Percentiles rank a stretch among this genome's conserved stretches.
phyloP scores from a whole-genome alignment of 2,113 vertebrate genomes.

The Otis tarda region DNA sequence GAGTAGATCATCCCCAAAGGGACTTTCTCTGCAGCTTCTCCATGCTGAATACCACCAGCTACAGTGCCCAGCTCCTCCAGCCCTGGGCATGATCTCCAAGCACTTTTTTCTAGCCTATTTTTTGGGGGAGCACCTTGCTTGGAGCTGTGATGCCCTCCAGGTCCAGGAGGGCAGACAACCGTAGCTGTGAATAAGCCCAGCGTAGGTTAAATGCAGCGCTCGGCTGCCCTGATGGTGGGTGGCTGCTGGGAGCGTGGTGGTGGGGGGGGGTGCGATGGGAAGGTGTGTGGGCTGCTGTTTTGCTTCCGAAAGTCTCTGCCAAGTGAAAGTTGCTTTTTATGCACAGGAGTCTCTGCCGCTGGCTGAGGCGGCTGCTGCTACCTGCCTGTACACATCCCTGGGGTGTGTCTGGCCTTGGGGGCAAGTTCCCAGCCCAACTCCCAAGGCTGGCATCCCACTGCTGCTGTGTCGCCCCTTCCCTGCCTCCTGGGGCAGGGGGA shows the following conservation, averaged over 20 bases:
- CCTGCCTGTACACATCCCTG: neutral
- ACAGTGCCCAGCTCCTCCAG: neutral
- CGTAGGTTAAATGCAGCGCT: neutral
- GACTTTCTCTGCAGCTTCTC: neutral
- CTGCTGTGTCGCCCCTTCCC: neutral
- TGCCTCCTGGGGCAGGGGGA: accelerated
- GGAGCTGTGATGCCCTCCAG: neutral
- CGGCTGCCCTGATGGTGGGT: neutral
- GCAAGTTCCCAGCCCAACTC: neutral
- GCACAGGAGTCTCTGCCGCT: neutral
- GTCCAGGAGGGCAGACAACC: neutral
- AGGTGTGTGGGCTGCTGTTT: neutral
- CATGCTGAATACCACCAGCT: neutral
- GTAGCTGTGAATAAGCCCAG: neutral
- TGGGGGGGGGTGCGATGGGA: neutral
- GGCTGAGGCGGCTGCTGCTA: neutral
- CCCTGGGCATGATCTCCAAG: accelerated
- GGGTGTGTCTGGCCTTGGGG: neutral
- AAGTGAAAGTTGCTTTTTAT: neutral
- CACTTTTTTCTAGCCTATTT: neutral
- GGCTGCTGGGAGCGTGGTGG: neutral
- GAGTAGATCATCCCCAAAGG: neutral
- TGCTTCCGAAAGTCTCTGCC: neutral
- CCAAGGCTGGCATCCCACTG: neutral
- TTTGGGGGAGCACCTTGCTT: neutral